Evolutionary conservation across 2,113 vertebrate species (phyloP), one percentile per base, ranked within the genome.

Genomic region (Cynoglossus semilaevis): DNA sequence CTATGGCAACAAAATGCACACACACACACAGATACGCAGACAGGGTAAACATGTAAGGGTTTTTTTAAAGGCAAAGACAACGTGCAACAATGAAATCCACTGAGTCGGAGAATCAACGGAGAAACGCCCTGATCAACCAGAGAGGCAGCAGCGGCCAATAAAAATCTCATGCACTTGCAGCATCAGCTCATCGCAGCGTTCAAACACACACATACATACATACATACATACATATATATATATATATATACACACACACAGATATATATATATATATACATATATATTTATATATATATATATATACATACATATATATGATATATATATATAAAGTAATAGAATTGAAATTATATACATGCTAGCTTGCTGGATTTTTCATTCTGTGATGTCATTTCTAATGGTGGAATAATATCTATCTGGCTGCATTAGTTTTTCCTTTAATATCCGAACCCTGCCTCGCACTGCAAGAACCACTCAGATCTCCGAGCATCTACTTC

Each of bases 1-100:
- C 82, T 72, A 63, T 6, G 52, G 84, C 74, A 86, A 91, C 85
- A 15, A 60, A 79, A 81, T 19, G 63, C 79, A 77, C 80, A 67
- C 79, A 79, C 22, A 29, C 3, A 29, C 22, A 29, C 22, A n/a
- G n/a, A n/a, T n/a, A 29, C 9, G 63, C 70, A 80, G 63, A 56
- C 80, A 72, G 5, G 41, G 70, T 80, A 85, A 87, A 86, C 85
- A 85, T 68, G 57, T 77, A 50, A 34, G 53, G 16, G 38, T 66
- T 77, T 46, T 42, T 51, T 40, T n/a, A 17, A 36, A 64, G 63
- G 53, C 55, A n/a, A 17, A 45, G 8, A 7, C 49, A n/a, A 36
- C 49, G 40, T 51, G 44, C 54, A 29, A 67, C 45, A 54, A 57
- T 57, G 72, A 72, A 61, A 62, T n/a, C 37, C 58, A 68, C 62